These are phyloP conservation scores for Lydus trimaculatus DNA, from an alignment of 2,888 invertebrate genomes.

Conservation along the genomic window DNA sequence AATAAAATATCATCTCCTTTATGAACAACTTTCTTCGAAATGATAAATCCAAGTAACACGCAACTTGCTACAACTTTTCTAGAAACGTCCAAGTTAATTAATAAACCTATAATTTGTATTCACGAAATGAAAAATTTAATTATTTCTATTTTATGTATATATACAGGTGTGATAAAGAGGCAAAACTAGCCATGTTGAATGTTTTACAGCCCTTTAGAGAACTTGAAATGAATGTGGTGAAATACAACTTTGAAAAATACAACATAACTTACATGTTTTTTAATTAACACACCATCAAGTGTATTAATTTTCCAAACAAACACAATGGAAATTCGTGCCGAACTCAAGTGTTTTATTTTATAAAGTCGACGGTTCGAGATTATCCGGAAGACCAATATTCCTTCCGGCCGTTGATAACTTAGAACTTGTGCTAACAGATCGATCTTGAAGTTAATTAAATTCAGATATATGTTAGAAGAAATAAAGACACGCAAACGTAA, in stretches of 20 bases:
- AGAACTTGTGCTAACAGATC: not conserved
- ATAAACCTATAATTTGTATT: constrained; percentile 44
- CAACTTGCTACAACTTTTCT: constrained; percentile 26
- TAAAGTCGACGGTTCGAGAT: not conserved
- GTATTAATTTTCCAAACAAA: constrained; percentile 38
- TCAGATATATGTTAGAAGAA: not conserved
- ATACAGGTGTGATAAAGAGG: not conserved
- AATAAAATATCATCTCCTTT: constrained; percentile 3
- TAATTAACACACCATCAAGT: constrained; percentile 47
- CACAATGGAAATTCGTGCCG: constrained; percentile 15
- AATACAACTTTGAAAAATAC: constrained; percentile 16
- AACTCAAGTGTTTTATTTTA: not conserved
- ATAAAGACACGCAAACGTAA: not conserved
- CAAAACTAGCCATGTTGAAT: not conserved
- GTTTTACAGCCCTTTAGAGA: not conserved
- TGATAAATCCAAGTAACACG: constrained; percentile 31
- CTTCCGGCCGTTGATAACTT: not conserved
- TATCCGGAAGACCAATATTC: not conserved
- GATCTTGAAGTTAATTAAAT: not conserved
- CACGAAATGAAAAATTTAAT: constrained; percentile 39
- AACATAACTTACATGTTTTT: constrained; percentile 41
- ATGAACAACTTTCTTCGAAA: constrained; percentile 7
- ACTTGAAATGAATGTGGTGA: not conserved
- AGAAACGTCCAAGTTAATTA: constrained; percentile 41
- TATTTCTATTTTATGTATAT: constrained; percentile 2